Conservation (phyloP, 2,797 vertebrate genomes). For the Cercopithecus diana region DNA sequence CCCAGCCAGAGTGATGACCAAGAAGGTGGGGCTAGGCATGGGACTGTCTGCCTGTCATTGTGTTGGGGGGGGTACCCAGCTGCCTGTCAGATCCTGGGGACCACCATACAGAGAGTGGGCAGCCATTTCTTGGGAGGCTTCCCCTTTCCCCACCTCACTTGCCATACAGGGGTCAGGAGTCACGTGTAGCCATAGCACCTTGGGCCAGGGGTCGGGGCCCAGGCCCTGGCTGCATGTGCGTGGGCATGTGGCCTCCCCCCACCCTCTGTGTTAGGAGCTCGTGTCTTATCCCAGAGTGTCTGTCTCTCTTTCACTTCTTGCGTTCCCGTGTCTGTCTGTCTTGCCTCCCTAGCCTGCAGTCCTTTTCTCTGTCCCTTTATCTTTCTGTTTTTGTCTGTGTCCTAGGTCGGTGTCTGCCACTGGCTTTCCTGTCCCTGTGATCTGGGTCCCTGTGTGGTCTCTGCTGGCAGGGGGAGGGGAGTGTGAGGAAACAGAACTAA, state of each 20-base stretch:
- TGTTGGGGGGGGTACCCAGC: neutral
- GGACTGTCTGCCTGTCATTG: neutral
- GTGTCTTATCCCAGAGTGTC: neutral
- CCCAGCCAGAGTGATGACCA: slow-evolving; percentile 70
- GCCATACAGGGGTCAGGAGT: neutral
- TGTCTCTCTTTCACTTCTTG: slow-evolving; percentile 23
- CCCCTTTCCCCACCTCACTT: neutral
- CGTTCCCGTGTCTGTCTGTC: neutral
- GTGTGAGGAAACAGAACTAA: slow-evolving; percentile 7
- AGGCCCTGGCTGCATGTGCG: neutral
- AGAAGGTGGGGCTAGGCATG: slow-evolving; percentile 70
- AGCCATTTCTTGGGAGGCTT: neutral
- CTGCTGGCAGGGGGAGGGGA: neutral
- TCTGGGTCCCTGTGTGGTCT: neutral
- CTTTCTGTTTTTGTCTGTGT: neutral
- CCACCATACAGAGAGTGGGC: neutral
- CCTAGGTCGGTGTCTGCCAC: neutral
- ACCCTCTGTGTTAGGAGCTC: neutral
- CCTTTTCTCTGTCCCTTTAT: neutral
- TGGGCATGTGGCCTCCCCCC: neutral
- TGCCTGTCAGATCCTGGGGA: neutral
- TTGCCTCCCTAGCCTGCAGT: neutral
- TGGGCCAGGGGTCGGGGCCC: neutral
- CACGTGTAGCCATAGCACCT: neutral
- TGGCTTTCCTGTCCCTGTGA: neutral